Evolutionary conservation across 1,140 invertebrate species (phyloP).

Genomic region (Dinothrombium tinctorium): DNA sequence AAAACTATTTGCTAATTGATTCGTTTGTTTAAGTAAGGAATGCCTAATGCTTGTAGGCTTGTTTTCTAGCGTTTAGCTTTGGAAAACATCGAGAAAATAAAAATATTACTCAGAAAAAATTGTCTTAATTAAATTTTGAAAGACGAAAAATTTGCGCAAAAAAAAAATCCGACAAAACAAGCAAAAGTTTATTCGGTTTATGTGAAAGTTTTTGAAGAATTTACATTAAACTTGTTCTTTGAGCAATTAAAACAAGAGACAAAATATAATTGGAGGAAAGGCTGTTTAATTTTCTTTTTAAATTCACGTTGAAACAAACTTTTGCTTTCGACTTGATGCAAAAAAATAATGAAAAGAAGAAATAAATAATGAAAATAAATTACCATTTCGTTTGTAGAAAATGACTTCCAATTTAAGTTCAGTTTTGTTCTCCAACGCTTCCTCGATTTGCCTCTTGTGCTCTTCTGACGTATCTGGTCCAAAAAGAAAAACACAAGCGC

Average conservation of each 20-base stretch:
- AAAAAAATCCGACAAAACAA: no score
- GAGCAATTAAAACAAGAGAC: not conserved
- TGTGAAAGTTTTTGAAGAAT: no score
- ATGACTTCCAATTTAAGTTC: conserved; percentile 81
- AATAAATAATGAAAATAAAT: conserved; percentile 24
- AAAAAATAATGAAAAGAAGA: not conserved
- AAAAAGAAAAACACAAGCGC: conserved; percentile 84
- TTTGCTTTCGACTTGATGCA: not conserved
- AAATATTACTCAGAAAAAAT: no score
- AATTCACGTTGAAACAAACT: not conserved
- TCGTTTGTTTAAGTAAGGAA: no score
- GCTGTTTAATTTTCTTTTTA: not conserved
- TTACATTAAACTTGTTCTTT: no score
- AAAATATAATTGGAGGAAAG: not conserved
- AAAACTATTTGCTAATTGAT: no score
- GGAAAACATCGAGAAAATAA: no score
- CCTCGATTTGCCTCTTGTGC: conserved; percentile 63
- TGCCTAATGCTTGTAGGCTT: no score
- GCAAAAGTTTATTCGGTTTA: no score
- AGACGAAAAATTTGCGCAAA: no score
- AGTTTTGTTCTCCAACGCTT: conserved; percentile 59
- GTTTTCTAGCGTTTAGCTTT: no score
- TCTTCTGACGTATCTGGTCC: conserved; percentile 69
- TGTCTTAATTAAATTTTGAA: no score
- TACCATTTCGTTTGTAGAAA: conserved; percentile 83